Conservation (phyloP, 2,113 vertebrate species). For the Nesogale talazaci region DNA sequence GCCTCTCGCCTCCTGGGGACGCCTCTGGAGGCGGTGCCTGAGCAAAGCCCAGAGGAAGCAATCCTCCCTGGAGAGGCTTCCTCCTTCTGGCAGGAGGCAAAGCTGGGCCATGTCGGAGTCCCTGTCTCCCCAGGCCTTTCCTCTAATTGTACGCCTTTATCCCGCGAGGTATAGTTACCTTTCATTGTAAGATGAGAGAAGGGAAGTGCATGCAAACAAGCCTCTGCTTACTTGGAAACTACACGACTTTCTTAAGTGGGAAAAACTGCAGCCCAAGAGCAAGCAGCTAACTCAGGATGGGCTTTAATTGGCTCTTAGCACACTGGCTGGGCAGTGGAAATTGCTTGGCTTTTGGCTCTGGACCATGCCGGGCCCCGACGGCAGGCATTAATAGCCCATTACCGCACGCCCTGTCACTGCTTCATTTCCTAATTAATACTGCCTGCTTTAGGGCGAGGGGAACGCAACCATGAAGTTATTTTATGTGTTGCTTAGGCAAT, state of each 20-base stretch:
- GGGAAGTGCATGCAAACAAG: conserved; percentile 5
- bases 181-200: background rate
- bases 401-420: conserved; percentile 59
- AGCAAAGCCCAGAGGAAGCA: background rate
- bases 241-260: conserved; percentile 58
- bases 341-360: conserved; percentile 63
- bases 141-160: background rate
- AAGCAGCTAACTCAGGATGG: conserved; percentile 37
- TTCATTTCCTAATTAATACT: conserved; percentile 72
- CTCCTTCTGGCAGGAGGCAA: background rate
- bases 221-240: conserved; percentile 28
- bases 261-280: background rate
- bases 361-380: background rate
- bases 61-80: background rate
- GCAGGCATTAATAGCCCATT: conserved; percentile 70
- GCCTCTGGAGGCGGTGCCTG: background rate
- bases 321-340: conserved; percentile 49
- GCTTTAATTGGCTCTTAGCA: conserved; percentile 77
- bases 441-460: conserved; percentile 53
- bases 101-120: background rate
- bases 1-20: background rate
- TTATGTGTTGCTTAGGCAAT: conserved; percentile 66
- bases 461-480: conserved; percentile 62
- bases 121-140: background rate
- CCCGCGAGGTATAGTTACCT: background rate